phyloP scores from a whole-genome alignment of 2,888 invertebrate genomes.

The Cinara cedri region DNA sequence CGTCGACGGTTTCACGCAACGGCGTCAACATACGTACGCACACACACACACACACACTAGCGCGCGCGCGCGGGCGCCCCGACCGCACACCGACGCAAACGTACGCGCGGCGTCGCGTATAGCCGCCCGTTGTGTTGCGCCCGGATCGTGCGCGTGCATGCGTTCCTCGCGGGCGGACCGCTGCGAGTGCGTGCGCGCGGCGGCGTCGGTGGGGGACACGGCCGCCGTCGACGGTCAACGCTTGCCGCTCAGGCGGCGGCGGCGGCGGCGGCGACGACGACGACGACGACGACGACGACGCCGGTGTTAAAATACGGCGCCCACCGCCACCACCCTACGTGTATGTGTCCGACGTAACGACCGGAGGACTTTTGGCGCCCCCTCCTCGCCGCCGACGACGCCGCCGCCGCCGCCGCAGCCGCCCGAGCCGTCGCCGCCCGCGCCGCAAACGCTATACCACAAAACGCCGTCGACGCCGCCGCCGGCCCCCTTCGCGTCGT shows the following conservation, averaged over 20 bases:
- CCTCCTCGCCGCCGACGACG: not conserved
- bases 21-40: constrained; percentile 53
- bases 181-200: not conserved
- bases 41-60: constrained; percentile 34
- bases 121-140: no score
- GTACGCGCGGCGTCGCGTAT: no score
- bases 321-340: constrained; percentile 40
- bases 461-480: constrained; percentile 27
- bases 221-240: constrained; percentile 55
- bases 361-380: constrained; percentile 57
- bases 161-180: not conserved
- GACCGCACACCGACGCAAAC: not conserved
- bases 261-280: constrained; percentile 10
- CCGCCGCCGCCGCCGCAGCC: not conserved
- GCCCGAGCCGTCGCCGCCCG: constrained; percentile 17
- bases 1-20: constrained; percentile 59
- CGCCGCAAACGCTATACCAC: not conserved
- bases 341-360: constrained; percentile 56
- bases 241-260: constrained; percentile 45
- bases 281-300: constrained; percentile 54
- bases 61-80: constrained; percentile 49
- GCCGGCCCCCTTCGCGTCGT: constrained; percentile 42
- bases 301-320: constrained; percentile 57
- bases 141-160: no score
- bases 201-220: constrained; percentile 38